Percentiles rank a stretch among this genome's conserved stretches.
Conservation (phyloP, 2,888 invertebrate genomes). For the Bhutanitis thaidina region DNA sequence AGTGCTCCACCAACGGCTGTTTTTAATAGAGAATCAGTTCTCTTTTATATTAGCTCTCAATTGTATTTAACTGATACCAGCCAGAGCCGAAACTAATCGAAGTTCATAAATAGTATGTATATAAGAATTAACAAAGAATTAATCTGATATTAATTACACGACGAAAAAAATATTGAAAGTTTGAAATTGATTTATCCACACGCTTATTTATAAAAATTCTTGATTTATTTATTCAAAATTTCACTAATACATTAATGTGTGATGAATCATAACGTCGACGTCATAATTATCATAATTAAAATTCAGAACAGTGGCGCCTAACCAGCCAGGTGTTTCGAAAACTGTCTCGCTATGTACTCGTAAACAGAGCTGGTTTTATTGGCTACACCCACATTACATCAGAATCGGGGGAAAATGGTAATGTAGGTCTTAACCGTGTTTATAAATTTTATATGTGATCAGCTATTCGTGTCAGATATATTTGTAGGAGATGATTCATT, state of each 20-base stretch:
- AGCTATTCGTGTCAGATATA: slow-evolving; percentile 48
- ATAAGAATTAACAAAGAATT: no score
- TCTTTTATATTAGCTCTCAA: no score
- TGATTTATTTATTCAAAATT: no score
- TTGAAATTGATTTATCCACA: no score
- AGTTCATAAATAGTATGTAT: neutral
- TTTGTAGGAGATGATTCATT: slow-evolving; percentile 34
- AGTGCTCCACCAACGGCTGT: slow-evolving; percentile 1
- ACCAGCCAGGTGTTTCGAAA: neutral
- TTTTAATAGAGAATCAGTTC: slow-evolving; percentile 16
- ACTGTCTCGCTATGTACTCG: slow-evolving; percentile 29
- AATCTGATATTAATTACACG: no score
- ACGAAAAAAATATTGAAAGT: no score
- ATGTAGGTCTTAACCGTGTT: slow-evolving; percentile 49
- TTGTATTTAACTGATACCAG: slow-evolving; percentile 9
- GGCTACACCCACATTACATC: slow-evolving; percentile 33
- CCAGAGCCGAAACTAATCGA: neutral
- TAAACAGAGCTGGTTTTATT: slow-evolving; percentile 42
- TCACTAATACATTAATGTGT: slow-evolving; percentile 1
- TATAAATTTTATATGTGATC: slow-evolving; percentile 36
- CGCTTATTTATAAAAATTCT: no score
- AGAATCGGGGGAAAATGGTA: slow-evolving; percentile 37
- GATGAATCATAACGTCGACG: slow-evolving; percentile 2
- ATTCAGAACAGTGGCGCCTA: slow-evolving; percentile 9
- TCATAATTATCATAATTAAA: slow-evolving; percentile 11